A percentile compares a stretch with the other conserved stretches of the same genome.
Evolutionary conservation across 1,140 invertebrate species (phyloP).

Genomic region (Dreissena rostriformis): DNA sequence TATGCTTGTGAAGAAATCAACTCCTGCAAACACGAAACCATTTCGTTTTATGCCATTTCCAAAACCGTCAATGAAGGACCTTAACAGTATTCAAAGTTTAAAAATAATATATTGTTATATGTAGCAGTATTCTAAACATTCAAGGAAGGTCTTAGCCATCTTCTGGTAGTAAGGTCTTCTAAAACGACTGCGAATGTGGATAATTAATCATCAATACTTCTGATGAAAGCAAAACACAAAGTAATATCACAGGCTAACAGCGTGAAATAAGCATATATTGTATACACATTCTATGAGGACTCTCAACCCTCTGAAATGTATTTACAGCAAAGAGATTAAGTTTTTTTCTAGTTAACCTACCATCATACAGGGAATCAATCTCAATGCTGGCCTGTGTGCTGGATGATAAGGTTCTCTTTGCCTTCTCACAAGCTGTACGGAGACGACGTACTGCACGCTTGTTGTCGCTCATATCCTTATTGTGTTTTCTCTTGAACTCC

Average conservation of each 20-base stretch:
- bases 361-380: slow-evolving; percentile 84
- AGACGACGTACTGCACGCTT: slow-evolving; percentile 78
- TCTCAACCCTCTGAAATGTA: no score
- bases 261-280: no score
- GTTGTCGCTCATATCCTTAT: slow-evolving; percentile 25
- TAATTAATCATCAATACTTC: not conserved
- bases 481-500: no score
- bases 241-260: no score
- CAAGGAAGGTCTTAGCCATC: slow-evolving; percentile 11
- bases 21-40: slow-evolving; percentile 85
- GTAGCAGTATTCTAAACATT: not conserved
- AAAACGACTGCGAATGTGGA: not conserved
- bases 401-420: slow-evolving; percentile 83
- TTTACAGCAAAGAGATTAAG: no score
- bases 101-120: not conserved
- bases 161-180: not conserved
- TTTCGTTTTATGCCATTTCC: not conserved
- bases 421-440: slow-evolving; percentile 87
- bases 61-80: not conserved
- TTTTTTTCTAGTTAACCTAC: not conserved
- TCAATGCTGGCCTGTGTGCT: slow-evolving; percentile 83
- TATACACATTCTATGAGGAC: no score
- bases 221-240: not conserved
- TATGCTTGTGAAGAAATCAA: slow-evolving; percentile 82
- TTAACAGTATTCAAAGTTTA: not conserved